These are phyloP conservation scores for Limosa lapponica DNA, from an alignment of 2,797 vertebrate genomes.

Conservation along the genomic window DNA sequence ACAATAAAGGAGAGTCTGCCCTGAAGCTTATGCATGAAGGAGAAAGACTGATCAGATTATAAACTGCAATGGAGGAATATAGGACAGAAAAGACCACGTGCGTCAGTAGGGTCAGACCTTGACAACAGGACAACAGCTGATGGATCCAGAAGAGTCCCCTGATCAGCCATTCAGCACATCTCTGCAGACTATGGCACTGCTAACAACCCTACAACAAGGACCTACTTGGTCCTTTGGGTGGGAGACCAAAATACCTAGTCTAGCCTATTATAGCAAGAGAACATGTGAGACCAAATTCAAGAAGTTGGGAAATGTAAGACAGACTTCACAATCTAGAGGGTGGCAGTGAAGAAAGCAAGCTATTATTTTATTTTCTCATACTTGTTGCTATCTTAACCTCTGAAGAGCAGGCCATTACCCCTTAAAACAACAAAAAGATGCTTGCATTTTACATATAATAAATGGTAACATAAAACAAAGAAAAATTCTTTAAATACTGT, in stretches of 20 bases:
- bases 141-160: neutral
- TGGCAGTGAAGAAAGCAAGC: neutral
- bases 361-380: neutral
- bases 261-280: neutral
- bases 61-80: neutral
- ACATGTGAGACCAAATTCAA: neutral
- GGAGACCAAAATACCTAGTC: neutral
- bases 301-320: neutral
- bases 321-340: neutral
- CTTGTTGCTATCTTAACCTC: neutral
- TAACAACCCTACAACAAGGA: neutral
- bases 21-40: neutral
- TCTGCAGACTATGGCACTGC: neutral
- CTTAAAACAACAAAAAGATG: neutral
- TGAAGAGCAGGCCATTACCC: neutral
- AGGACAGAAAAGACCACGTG: neutral
- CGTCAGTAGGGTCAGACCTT: fast-evolving
- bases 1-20: neutral
- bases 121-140: neutral
- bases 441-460: neutral
- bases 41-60: neutral
- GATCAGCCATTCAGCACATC: neutral
- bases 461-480: neutral
- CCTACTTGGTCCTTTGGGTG: neutral
- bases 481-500: neutral